A percentile compares a stretch with the other conserved stretches of the same genome.
Evolutionary conservation across 2,888 invertebrate genomes (phyloP).

Genomic region (Agrenia bidenticulata): DNA sequence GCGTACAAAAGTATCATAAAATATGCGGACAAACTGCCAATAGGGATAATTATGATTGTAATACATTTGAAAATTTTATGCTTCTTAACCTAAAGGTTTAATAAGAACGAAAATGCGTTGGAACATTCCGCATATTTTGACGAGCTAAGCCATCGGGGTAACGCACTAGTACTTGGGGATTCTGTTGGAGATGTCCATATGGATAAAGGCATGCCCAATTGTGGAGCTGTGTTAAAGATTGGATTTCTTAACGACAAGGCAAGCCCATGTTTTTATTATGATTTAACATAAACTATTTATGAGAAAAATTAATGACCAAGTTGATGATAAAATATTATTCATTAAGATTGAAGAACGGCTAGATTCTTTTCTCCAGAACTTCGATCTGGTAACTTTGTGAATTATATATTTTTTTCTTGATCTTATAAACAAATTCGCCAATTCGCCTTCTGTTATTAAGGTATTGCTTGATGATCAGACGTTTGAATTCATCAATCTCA

Average conservation of each 20-base stretch:
- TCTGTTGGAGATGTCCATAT: slow-evolving; percentile 87
- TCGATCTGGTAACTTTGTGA: slow-evolving; percentile 79
- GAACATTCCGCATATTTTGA: slow-evolving; percentile 56
- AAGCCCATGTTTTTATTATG: slow-evolving; percentile 33
- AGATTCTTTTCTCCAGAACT: slow-evolving; percentile 72
- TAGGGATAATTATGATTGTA: too few relatives aligned
- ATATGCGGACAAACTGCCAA: too few relatives aligned
- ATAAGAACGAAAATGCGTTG: slow-evolving; percentile 56
- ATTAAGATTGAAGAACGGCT: slow-evolving; percentile 67
- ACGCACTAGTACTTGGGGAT: slow-evolving; percentile 89
- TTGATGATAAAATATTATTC: slow-evolving; percentile 20
- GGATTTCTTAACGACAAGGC: slow-evolving; percentile 85
- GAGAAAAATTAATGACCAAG: too few relatives aligned
- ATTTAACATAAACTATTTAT: background rate
- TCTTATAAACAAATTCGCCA: background rate
- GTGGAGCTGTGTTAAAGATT: slow-evolving; percentile 77
- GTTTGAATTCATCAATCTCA: slow-evolving; percentile 62
- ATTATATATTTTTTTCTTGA: too few relatives aligned
- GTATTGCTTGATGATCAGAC: slow-evolving; percentile 83
- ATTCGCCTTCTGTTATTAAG: background rate
- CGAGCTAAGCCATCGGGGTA: slow-evolving; percentile 63
- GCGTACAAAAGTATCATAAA: too few relatives aligned
- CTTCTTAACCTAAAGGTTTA: slow-evolving; percentile 4
- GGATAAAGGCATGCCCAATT: slow-evolving; percentile 77
- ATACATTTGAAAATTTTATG: background rate